Percentiles rank a stretch among this genome's conserved stretches.
Conservation (phyloP, 2,113 vertebrate genomes). For the Indicator indicator region DNA sequence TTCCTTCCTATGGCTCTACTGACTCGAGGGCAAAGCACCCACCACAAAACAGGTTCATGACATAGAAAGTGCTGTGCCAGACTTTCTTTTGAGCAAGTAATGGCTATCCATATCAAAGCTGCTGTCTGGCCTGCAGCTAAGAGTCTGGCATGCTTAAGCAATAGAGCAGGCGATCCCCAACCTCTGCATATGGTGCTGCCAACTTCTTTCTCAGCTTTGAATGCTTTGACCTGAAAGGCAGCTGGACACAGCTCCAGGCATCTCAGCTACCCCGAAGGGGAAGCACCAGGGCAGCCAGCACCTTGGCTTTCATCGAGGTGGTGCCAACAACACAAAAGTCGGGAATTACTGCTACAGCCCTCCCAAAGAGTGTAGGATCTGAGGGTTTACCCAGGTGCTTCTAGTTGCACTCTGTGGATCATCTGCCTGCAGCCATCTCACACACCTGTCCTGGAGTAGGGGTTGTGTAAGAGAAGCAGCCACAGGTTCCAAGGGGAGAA, state of each 20-base stretch:
- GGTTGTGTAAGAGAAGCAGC: constrained; percentile 39
- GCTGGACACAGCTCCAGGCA: background rate
- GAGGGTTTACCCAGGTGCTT: background rate
- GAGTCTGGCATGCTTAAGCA: background rate
- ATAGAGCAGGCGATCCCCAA: background rate
- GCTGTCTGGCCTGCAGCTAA: background rate
- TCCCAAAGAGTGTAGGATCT: background rate
- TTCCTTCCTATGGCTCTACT: background rate
- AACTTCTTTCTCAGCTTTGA: background rate
- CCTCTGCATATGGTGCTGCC: background rate
- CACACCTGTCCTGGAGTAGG: constrained; percentile 61
- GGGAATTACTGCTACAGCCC: background rate
- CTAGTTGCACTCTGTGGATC: background rate
- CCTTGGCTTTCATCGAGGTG: rapidly evolving
- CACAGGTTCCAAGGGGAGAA: constrained; percentile 67
- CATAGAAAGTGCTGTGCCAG: background rate
- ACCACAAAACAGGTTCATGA: background rate
- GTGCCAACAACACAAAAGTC: background rate
- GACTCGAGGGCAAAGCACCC: background rate
- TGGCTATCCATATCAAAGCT: background rate
- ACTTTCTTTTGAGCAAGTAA: background rate
- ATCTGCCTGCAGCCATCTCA: background rate
- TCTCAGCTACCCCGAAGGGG: background rate
- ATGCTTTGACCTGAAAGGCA: background rate
- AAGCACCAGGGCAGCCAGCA: background rate